Evolutionary conservation across 2,797 vertebrate genomes (phyloP), one percentile per base, ranked within the genome.

Genomic region (Dendrocincla fuliginosa): DNA sequence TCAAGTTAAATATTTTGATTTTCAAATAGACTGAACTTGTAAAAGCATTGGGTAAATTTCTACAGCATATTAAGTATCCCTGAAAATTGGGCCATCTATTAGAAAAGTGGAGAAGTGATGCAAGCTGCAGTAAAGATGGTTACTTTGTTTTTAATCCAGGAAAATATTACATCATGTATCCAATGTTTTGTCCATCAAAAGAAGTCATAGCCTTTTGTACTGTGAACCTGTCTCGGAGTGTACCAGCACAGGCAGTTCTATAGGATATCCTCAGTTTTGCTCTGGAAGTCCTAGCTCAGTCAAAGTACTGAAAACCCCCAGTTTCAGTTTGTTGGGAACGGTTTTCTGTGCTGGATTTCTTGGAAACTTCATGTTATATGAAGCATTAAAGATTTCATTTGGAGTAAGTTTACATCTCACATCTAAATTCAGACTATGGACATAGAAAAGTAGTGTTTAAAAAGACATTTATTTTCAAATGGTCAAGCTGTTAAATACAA

Each of bases 231-330:
- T 92, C 87, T 96, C 95, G 92, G 76, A 95, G 61, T 17, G 79
- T 80, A 79, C 46, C 35, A 92, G 89, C 27, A 89, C 87, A 84
- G 41, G 32, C 24, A 65, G 44, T 84, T 93, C 76, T 87, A 95
- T 96, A 93, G 98, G 97, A 98, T 97, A 98, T 98, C 97, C 97
- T 98, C 59, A 96, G 50, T 85, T 95, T 95, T 90, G 71, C 57
- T 85, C 13, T 30, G 49, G 8, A 85, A 78, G 27, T 55, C 37
- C 22, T 33, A 56, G 50, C 18, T 70, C 27, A 67, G 35, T 47
- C n/a, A 71, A 71, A 50, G 22, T 13, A 39, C 67, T 41, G 35
- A 87, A 90, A 90, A 52, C 81, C 37, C 18, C 9, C 44, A 61
- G 25, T 81, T 78, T 69, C 2, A 73, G 9, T 27, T 87, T 82